Base-by-base conservation (phyloP, 2,797 vertebrate genomes). In the Oreochromis mossambicus region DNA sequence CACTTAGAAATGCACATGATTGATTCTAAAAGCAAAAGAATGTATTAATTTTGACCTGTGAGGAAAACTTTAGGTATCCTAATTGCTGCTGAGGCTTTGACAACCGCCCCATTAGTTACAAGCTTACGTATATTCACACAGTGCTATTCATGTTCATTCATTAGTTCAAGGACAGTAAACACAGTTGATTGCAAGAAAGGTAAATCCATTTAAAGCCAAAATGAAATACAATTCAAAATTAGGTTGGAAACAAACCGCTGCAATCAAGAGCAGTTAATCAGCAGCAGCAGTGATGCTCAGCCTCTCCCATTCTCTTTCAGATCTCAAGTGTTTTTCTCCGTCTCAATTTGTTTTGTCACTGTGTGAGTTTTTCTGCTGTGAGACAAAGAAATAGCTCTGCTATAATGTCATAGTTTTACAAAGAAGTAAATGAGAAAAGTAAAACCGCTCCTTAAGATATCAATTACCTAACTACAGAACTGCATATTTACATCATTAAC, bases 261-360 rank as follows among this genome's bases (percentile, higher is more conserved):
- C 36, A 84, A 85, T 85, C 73, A 89, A 56, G 34, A 32, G 68
- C n/a, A 8, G 24, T 80, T 89, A 63, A 76, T 81, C 81, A 83
- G 19, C 51, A 52, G 52, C 55, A 32, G 46, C 29, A 21, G 58
- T 9, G 32, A 78, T 50, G 79, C 51, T 78, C 54, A 56, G 26
- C 51, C 46, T 77, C 78, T 80, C 29, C 32, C 54, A 15, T 26
- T 21, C 61, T 41, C 24, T 56, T 80, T 82, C 26, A 79, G 79
- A 75, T 36, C 21, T 19, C 8, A 83, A 83, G 56, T 68, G 77
- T 77, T 82, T 79, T 84, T 48, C 51, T 61, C 79, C 8, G 3
- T 38, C 70, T 81, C 52, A 21, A 68, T 84, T 75, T 46, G 2
- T 11, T 82, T 68, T 32, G 13, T 66, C 41, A 54, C 68, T 29